Evolutionary conservation across 2,113 vertebrate genomes (phyloP), one percentile per base, ranked within the genome.

Genomic region (Microcebus jonahi): DNA sequence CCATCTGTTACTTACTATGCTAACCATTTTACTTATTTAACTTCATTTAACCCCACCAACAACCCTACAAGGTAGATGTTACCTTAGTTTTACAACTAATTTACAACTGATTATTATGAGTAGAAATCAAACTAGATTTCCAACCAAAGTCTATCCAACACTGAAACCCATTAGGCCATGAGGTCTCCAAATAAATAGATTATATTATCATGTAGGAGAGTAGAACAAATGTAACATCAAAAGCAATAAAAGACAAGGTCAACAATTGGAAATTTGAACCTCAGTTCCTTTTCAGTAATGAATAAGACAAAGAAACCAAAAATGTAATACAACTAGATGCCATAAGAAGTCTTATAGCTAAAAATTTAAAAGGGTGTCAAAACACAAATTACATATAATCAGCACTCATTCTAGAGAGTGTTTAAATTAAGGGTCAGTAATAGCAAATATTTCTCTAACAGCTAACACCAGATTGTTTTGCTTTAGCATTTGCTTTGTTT

Each of bases 381-480:
- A 70, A 27, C 36, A 94, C 67, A 96, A 86, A 92, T 48, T 90
- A 76, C 27, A 68, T 61, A 75, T 20, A 76, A 90, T 75, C 80
- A 90, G 68, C n/a, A 42, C 31, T 92, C 61, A 65, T 83, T 90
- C 75, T 53, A 48, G 11, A 48, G 11, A 86, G 25, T 75, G 59
- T 63, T 89, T 90, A 94, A 90, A 75, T 42, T 90, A 21, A 95
- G n/a, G 23, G 48, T 90, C 65, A 87, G 67, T 59, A 86, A 94
- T 3, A 90, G 84, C 89, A 96, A 94, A 63, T 87, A 63, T 90
- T 96, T 92, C 59, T 85, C 25, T 81, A 81, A 85, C 57, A 81
- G 65, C 71, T 94, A 94, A 94, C 31, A 86, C 61, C 85, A 90
- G 36, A 81, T 94, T 82, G 89, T 82, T 96, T 39, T 70, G 57